Percentiles rank a stretch among this genome's conserved stretches.
phyloP scores from a whole-genome alignment of 2,888 invertebrate species.

The Hyposoter dolosus region DNA sequence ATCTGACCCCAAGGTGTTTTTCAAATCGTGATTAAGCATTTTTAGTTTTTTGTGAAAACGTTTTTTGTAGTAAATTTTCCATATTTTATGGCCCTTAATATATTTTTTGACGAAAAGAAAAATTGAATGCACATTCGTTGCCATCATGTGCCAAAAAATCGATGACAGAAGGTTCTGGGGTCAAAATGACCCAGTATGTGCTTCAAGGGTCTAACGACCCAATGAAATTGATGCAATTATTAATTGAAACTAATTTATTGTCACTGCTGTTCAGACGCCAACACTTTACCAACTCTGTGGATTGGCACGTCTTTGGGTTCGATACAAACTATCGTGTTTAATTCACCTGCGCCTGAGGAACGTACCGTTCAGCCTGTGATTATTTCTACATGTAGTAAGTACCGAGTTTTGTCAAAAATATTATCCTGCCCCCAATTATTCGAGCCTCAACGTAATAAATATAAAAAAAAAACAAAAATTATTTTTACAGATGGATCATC shows the following conservation, averaged over 20 bases:
- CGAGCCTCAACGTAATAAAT: neutral
- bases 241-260: neutral
- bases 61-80: too few species aligned
- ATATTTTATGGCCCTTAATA: too few species aligned
- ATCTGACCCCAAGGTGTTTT: too few species aligned
- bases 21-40: too few species aligned
- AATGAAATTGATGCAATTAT: neutral
- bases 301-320: conserved; percentile 99
- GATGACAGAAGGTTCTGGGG: too few species aligned
- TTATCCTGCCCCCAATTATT: neutral
- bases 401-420: neutral
- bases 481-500: conserved; percentile 93
- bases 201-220: neutral
- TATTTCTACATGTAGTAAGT: conserved; percentile 94
- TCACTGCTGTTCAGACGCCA: conserved; percentile 88
- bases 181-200: too few species aligned
- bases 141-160: too few species aligned
- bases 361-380: conserved; percentile 94
- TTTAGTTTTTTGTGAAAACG: too few species aligned
- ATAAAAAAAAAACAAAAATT: neutral
- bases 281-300: conserved; percentile 97
- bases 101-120: too few species aligned
- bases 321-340: conserved; percentile 96
- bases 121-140: too few species aligned
- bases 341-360: conserved; percentile 91